phyloP scores from a whole-genome alignment of 2,797 vertebrate species.

The Danionella dracula region DNA sequence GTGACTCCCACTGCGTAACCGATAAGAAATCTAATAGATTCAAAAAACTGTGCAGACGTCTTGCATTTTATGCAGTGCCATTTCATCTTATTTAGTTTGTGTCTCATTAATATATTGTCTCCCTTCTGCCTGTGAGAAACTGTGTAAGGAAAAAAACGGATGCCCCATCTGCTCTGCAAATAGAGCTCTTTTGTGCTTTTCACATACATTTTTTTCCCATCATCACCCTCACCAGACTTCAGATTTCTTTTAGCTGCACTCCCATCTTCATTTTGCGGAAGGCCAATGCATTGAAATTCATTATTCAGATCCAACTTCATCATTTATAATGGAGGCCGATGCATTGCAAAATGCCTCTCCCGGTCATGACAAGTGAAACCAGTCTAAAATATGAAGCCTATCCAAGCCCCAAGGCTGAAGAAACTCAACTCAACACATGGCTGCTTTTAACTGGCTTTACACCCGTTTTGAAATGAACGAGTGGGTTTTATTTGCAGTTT shows the following conservation, averaged over 20 bases:
- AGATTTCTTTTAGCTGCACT: constrained; percentile 5
- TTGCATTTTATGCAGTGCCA: background rate
- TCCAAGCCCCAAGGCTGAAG: constrained; percentile 3
- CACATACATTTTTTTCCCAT: background rate
- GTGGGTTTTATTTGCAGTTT: constrained; percentile 19
- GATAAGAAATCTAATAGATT: background rate
- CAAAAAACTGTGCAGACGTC: constrained; percentile 7
- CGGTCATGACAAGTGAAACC: constrained; percentile 25
- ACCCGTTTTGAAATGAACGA: constrained; percentile 25
- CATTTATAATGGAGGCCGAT: constrained; percentile 27
- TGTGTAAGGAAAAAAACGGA: background rate
- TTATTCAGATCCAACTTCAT: constrained; percentile 17
- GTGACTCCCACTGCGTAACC: background rate
- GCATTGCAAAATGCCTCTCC: constrained; percentile 10
- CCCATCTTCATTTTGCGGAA: constrained; percentile 1
- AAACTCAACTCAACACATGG: constrained; percentile 21
- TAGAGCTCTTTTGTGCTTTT: constrained; percentile 14
- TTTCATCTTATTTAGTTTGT: constrained; percentile 20
- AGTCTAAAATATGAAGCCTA: constrained; percentile 29
- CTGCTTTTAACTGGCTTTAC: constrained; percentile 20
- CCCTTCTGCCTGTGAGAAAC: constrained; percentile 13
- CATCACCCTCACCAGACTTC: constrained; percentile 18
- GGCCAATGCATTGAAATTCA: constrained; percentile 26
- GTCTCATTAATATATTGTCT: background rate
- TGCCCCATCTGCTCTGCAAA: constrained; percentile 25